Base-by-base conservation (phyloP, 2,113 vertebrate species). In the Xenopus laevis region DNA sequence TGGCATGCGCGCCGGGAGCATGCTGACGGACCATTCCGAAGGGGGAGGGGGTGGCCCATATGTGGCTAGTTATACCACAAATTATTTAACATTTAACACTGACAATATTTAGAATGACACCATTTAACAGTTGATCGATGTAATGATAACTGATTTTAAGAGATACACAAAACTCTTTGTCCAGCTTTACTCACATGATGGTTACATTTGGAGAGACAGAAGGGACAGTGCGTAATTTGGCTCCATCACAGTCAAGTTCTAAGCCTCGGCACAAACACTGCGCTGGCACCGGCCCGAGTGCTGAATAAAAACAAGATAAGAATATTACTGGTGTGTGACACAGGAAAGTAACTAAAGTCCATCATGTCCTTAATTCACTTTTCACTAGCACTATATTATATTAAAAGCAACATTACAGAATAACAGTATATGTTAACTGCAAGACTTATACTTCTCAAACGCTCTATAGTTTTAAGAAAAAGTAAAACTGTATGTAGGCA, bases 141-240 rank as follows among this genome's bases (percentile, higher is more conserved):
- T 40, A 5, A 40, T 6, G 33, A 40, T 40, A 40, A 40, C 33
- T 6, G 33, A 40, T 9, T 12, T 50, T 10, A 50, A 50, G 12
- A 50, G 47, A 50, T 47, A 47, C 46, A 47, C 11, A 12, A 50
- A 65, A 50, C 10, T 8, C 1, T 1, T 33, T 53, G 61, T 62
- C 82, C 59, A 79, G 63, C 67, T 85, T 67, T 83, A 94, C 97
- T 97, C 89, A 99, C 95, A 99, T 93, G 79, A 90, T 81, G 55
- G 94, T 96, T 82, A 99, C 83, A 69, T 98, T 98, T 46, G 92
- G 81, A 17, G 96, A 92, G 78, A 96, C 91, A 0, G 79, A 83
- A 0, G 96, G 96, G 67, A 98, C 77, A 13, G 88, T 81, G 77
- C 59, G 86, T 72, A 98, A 86, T 71, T 87, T 84, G 67, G 89